Conservation (phyloP, 92 coral and sea anemone genomes). For the Porites cylindrica region DNA sequence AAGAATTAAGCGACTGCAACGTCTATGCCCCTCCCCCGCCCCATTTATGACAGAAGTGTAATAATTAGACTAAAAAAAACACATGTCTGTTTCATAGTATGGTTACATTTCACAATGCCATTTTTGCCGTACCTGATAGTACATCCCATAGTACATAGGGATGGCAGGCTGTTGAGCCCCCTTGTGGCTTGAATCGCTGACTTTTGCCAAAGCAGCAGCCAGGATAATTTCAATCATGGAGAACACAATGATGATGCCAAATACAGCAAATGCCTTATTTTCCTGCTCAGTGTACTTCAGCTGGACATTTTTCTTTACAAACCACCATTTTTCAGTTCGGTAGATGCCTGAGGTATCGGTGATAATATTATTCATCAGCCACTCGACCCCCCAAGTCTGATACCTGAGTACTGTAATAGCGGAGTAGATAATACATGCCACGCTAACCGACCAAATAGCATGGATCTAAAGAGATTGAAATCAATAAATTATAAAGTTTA, state of each 20-base stretch:
- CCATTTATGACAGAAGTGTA: too few relatives aligned
- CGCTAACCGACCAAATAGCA: neutral
- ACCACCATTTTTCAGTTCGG: neutral
- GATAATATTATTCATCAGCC: neutral
- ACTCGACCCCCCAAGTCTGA: neutral
- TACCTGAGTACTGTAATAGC: neutral
- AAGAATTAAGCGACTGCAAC: too few relatives aligned
- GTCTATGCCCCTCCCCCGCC: too few relatives aligned
- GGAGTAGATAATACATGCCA: neutral
- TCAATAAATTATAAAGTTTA: too few relatives aligned
- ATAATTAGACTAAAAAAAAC: too few relatives aligned
- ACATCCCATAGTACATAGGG: neutral
- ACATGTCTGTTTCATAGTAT: neutral
- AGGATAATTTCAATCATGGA: neutral
- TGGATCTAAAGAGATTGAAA: neutral
- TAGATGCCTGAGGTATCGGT: too few relatives aligned
- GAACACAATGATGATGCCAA: neutral
- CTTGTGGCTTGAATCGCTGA: neutral
- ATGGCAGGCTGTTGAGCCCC: neutral
- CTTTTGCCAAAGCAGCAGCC: neutral
- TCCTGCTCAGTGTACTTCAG: neutral
- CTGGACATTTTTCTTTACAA: neutral
- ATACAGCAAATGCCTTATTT: neutral
- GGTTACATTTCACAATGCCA: neutral
- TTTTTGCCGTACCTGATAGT: neutral